phyloP scores from a whole-genome alignment of 1,140 invertebrate species.

The Heliconius congener region DNA sequence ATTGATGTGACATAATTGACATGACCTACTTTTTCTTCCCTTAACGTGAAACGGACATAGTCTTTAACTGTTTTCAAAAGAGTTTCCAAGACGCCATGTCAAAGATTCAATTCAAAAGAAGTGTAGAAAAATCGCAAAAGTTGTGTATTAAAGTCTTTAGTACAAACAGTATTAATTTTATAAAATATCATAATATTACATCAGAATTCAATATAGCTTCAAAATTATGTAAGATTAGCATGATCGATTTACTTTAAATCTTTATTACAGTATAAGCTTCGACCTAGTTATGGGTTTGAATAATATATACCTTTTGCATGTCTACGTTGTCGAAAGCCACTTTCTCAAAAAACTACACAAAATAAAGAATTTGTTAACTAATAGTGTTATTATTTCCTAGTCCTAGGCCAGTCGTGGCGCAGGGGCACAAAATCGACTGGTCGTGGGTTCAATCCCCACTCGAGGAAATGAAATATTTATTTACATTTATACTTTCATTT shows the following conservation, averaged over 20 bases:
- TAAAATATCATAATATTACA: background rate
- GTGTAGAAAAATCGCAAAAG: too few relatives aligned
- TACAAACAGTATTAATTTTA: too few relatives aligned
- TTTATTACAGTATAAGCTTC: background rate
- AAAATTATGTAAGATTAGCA: background rate
- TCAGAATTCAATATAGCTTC: background rate
- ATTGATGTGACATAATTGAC: background rate
- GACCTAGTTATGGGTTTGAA: background rate
- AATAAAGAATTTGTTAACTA: background rate
- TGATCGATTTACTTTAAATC: conserved; percentile 1
- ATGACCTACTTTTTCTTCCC: background rate
- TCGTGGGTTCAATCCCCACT: too few relatives aligned
- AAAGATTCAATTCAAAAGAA: background rate
- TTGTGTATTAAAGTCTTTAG: too few relatives aligned
- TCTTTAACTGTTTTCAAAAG: too few relatives aligned
- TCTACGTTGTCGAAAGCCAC: background rate
- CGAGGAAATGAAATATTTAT: too few relatives aligned
- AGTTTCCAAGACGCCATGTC: background rate
- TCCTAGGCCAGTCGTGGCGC: too few relatives aligned
- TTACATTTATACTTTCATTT: too few relatives aligned
- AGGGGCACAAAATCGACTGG: too few relatives aligned
- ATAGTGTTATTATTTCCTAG: background rate
- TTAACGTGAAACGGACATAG: background rate
- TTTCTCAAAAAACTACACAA: background rate
- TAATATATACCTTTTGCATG: background rate